Evolutionary conservation across 2,888 invertebrate species (phyloP).

Genomic region (Philopedon plagiatum): DNA sequence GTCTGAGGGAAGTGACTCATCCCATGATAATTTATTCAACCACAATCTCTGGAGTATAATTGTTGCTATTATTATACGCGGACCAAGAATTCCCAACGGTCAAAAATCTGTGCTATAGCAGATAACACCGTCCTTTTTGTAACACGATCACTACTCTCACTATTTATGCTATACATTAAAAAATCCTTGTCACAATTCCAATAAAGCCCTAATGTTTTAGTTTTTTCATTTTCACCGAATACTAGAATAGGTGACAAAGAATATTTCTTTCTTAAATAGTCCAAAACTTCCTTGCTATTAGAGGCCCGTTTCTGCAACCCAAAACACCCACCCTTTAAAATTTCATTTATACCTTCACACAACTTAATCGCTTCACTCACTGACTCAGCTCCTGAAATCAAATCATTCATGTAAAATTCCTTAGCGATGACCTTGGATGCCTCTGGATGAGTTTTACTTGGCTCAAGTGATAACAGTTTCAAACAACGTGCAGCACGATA

Average conservation of each 20-base stretch:
- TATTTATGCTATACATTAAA: conserved; percentile 15
- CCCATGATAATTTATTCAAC: too few relatives aligned
- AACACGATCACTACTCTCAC: not conserved
- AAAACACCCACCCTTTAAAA: conserved; percentile 20
- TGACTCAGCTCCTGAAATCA: conserved; percentile 9
- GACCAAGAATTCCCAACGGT: conserved; percentile 11
- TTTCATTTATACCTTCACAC: not conserved
- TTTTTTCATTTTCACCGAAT: conserved; percentile 15
- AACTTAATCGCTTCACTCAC: not conserved
- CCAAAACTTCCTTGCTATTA: too few relatives aligned
- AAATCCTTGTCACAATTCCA: conserved; percentile 9
- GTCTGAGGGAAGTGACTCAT: conserved; percentile 14
- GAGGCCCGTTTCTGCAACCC: conserved; percentile 30
- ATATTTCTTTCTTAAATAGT: not conserved
- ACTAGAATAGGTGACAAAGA: not conserved
- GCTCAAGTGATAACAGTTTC: conserved; percentile 16
- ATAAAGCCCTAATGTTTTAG: conserved; percentile 31
- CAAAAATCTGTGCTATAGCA: conserved; percentile 22
- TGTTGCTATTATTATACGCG: conserved; percentile 2
- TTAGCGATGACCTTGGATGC: conserved; percentile 7
- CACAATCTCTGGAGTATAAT: conserved; percentile 18
- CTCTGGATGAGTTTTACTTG: not conserved
- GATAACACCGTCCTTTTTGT: conserved; percentile 27
- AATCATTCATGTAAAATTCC: conserved; percentile 36
- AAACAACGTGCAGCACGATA: conserved; percentile 29